Base-by-base conservation (phyloP, 2,888 invertebrate genomes). In the Galerucella pusilla region DNA sequence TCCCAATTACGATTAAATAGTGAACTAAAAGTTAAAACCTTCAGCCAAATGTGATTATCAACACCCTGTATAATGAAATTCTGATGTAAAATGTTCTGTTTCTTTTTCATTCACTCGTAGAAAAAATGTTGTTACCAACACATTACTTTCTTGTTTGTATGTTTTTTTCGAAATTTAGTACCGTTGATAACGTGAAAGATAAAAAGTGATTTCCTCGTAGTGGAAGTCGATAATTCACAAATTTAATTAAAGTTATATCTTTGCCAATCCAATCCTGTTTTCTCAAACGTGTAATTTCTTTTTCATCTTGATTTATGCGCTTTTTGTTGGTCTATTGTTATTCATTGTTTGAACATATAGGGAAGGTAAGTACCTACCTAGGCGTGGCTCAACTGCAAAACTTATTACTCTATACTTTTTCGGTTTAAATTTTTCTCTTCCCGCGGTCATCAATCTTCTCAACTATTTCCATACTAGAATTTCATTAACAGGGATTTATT, bases 301-400 rank as follows among this genome's bases (percentile, higher is more conserved):
- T 71, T 71, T 64, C 46, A 25, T 45, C 54, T 14, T 59, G 71
- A 71, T 71, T 71, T 65, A 71, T 71, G 57, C n/a, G 54, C 64
- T 71, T 70, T 71, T 64, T 71, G 69, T 54, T 46, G 35, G 64
- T 35, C 70, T 65, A 65, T 65, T 71, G 65, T 71, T 71, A 64
- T 54, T 65, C 57, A 71, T 71, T 65, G 65, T 71, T 42, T 64
- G 64, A 11, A 71, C 65, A 65, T 71, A 63, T 46, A 70, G 52
- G 63, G 70, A 70, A 61, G 61, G 20, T 52, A 46, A 25, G 60
- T 61, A 61, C 60, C 49, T 46, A 69, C 42, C 42, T 65, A 65
- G 71, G 71, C 65, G 71, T 65, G 71, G 71, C 42, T 54, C 35
- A 61, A 61, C 28, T 61, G 35, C 35, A 61, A 35, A 42, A 35